Percentiles rank a stretch among this genome's conserved stretches.
Evolutionary conservation across 2,113 vertebrate species (phyloP).

Genomic region (Albula glossodonta): DNA sequence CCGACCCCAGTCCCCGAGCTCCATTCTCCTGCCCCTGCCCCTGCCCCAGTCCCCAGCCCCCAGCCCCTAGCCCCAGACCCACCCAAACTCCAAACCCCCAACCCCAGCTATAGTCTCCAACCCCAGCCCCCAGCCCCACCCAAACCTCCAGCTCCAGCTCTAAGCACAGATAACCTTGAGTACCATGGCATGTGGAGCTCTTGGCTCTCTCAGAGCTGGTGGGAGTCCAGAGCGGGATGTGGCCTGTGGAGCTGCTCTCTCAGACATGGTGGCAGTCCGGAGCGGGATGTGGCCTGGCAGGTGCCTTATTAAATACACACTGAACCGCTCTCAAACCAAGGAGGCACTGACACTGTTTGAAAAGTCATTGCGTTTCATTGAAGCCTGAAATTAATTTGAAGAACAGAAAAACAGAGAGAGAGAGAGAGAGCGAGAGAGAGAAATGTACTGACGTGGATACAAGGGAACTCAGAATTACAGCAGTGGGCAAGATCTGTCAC

Average conservation of each 20-base stretch:
- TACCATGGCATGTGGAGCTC: not conserved
- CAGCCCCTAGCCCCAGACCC: no score
- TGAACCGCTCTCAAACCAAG: constrained; percentile 13
- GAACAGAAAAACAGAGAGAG: not conserved
- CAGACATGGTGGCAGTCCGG: not conserved
- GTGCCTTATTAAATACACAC: constrained; percentile 17
- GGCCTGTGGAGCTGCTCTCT: not conserved
- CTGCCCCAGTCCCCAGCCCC: no score
- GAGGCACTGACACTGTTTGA: not conserved
- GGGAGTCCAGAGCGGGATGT: no score
- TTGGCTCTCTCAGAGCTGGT: no score
- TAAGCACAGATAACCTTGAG: not conserved
- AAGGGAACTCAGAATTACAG: no score
- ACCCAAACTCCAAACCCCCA: no score
- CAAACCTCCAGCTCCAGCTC: no score
- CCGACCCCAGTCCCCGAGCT: no score
- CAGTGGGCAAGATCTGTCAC: not conserved
- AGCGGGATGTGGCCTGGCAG: not conserved
- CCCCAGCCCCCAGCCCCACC: no score
- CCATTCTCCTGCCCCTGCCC: no score
- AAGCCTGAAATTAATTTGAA: constrained; percentile 30
- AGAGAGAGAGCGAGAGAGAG: no score
- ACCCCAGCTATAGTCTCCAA: no score
- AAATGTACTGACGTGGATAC: not conserved
- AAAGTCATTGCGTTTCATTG: constrained; percentile 14